Evolutionary conservation across 2,797 vertebrate species (phyloP), one percentile per base, ranked within the genome.

Genomic region (Zenarchopterus dispar): DNA sequence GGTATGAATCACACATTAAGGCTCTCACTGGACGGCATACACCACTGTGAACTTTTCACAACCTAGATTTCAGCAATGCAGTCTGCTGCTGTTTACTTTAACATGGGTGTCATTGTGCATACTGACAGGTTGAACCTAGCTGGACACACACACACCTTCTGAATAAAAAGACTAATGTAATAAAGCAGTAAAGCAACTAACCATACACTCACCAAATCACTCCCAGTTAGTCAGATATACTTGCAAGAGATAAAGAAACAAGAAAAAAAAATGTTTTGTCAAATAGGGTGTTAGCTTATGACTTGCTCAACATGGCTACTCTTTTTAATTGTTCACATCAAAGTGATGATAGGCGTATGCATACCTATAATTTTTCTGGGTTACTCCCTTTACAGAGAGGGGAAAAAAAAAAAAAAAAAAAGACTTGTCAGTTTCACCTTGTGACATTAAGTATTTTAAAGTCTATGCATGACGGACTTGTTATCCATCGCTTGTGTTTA

Each of bases 131-230:
- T 43, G 51, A 22, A 77, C 45, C 70, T 84, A 89, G 81, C 74
- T 87, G 84, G 86, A 86, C 84, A 88, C 81, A 85, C 90, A 87
- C 85, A n/a, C n/a, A n/a, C 77, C 83, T 60, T 61, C n/a, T 80
- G 61, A 75, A 71, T 81, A 60, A 76, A 80, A 75, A 77, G 22
- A 89, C 70, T 78, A 86, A 91, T 84, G 78, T 52, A 46, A 45
- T 1, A 15, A 23, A 61, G 78, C 82, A 42, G 23, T 21, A 39
- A 50, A 81, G 80, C 56, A 79, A 67, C 86, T 88, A 88, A 84
- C 68, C 54, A 28, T 47, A 28, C 70, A 83, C 84, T 82, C 84
- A 69, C 56, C 52, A 67, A 73, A 80, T 84, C 86, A 90, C 71
- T 67, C 77, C 70, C 75, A 80, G 70, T 65, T 11, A 61, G 42